Evolutionary conservation across 2,797 vertebrate genomes (phyloP).

Genomic region (Siniperca obscura): DNA sequence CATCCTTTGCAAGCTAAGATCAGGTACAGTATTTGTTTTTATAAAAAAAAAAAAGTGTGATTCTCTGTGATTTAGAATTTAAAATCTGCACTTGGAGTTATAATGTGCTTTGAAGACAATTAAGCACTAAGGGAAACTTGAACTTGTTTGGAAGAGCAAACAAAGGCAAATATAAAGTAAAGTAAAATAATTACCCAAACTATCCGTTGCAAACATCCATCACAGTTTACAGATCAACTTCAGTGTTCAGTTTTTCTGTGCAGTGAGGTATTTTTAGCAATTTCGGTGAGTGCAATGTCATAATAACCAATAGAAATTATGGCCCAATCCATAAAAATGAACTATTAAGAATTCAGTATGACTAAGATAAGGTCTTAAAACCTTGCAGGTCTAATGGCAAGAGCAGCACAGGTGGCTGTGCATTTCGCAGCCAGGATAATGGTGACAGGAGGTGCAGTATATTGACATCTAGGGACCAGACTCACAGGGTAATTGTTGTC

Average conservation of each 20-base stretch:
- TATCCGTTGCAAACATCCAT: neutral
- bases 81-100: neutral
- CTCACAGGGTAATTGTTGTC: slow-evolving; percentile 80
- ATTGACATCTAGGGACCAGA: slow-evolving; percentile 80
- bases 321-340: neutral
- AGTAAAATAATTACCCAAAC: neutral
- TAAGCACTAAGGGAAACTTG: neutral
- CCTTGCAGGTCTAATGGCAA: slow-evolving; percentile 39
- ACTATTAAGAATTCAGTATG: neutral
- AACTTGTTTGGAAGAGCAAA: slow-evolving; percentile 8
- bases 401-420: slow-evolving; percentile 16
- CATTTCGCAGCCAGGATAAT: slow-evolving; percentile 21
- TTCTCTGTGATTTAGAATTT: neutral
- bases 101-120: neutral
- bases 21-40: neutral
- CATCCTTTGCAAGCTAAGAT: neutral
- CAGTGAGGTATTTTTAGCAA: neutral
- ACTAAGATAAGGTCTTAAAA: slow-evolving; percentile 1
- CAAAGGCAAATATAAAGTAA: neutral
- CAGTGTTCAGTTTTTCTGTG: neutral
- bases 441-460: slow-evolving; percentile 66
- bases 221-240: neutral
- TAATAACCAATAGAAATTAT: neutral
- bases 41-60: neutral
- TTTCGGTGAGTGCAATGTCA: neutral